Evolutionary conservation across 1,140 invertebrate species (phyloP), one percentile per base, ranked within the genome.

Genomic region (Aphelinus atriplicis): DNA sequence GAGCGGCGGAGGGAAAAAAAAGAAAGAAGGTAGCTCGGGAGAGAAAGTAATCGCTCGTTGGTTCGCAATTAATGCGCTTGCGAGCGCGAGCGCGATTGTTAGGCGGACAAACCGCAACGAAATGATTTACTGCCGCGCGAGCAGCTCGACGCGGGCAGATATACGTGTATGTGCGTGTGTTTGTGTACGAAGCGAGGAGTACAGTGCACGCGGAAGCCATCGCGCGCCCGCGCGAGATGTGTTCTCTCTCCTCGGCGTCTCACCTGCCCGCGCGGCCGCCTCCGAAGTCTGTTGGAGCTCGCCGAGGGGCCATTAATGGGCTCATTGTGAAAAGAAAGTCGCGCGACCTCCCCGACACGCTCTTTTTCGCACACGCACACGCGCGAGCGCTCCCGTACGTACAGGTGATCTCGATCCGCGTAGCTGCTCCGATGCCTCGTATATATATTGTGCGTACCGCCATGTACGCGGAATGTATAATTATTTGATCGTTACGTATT

Each of bases 11-110:
- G 46, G 61, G 48, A 63, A 53, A 65, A 65, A 65, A 50, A 69
- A 61, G 61, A 60, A 70, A 10, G 42, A 6, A 10, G 60, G 1
- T 42, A 43, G 43, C 3, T 3, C n/a, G 60, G 42, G 4, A 46
- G 66, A 70, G 68, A 70, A 61, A 70, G 68, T 70, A 70, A 70
- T 70, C 7, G 58, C 57, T 58, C 7, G 58, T 70, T 61, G 47
- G 4, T 7, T n/a, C 43, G 68, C 68, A 70, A 70, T 70, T 70
- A 70, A 70, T 61, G 58, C 43, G 57, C 26, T 26, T 53, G 51
- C 51, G 9, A 6, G 51, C 9, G 51, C 51, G 9, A 43, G 46
- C 46, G 56, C 46, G 45, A 70, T 70, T 70, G 68, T 70, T 70
- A 61, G 9, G 56, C 67, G 56, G 67, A 58, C 67, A 60, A 69